A percentile compares a stretch with the other conserved stretches of the same genome.
Evolutionary conservation across 2,113 vertebrate genomes (phyloP).

Genomic region (Hirundichthys speculiger): DNA sequence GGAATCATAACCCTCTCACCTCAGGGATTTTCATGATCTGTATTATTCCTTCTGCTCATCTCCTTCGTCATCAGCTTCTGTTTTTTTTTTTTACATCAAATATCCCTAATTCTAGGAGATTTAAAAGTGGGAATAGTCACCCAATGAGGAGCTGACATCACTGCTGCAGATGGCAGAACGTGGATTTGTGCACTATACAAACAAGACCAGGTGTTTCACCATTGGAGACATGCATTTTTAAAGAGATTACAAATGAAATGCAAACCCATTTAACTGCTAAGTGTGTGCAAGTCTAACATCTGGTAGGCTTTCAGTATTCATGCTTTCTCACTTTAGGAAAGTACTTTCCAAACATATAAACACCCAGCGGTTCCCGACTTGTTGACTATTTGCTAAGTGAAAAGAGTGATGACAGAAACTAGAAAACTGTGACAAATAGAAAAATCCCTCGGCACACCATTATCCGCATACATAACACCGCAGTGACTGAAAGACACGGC

Average conservation of each 20-base stretch:
- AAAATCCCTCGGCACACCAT: background rate
- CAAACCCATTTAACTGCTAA: conserved; percentile 64
- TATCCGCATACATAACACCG: background rate
- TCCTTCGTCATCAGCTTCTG: conserved; percentile 49
- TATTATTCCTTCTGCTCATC: conserved; percentile 30
- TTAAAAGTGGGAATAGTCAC: conserved; percentile 60
- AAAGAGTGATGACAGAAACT: conserved; percentile 32
- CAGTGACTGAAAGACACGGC: too few species aligned
- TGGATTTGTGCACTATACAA: conserved; percentile 66
- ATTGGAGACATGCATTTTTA: conserved; percentile 59
- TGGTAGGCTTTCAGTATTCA: conserved; percentile 64
- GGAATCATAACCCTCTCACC: conserved; percentile 39
- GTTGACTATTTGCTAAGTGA: conserved; percentile 57
- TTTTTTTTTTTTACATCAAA: conserved; percentile 53
- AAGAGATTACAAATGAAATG: conserved; percentile 59
- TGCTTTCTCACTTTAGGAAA: conserved; percentile 50
- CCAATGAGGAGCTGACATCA: conserved; percentile 65
- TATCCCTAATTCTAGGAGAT: conserved; percentile 43
- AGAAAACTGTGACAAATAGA: background rate
- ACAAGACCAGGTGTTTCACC: conserved; percentile 72
- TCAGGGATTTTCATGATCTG: conserved; percentile 52
- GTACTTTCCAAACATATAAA: conserved; percentile 47
- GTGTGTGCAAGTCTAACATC: conserved; percentile 57
- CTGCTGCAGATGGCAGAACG: conserved; percentile 66
- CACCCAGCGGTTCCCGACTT: conserved; percentile 46